Percentiles rank a stretch among this genome's conserved stretches.
Conservation (phyloP, 2,888 invertebrate species). For the Diloba caeruleocephala region DNA sequence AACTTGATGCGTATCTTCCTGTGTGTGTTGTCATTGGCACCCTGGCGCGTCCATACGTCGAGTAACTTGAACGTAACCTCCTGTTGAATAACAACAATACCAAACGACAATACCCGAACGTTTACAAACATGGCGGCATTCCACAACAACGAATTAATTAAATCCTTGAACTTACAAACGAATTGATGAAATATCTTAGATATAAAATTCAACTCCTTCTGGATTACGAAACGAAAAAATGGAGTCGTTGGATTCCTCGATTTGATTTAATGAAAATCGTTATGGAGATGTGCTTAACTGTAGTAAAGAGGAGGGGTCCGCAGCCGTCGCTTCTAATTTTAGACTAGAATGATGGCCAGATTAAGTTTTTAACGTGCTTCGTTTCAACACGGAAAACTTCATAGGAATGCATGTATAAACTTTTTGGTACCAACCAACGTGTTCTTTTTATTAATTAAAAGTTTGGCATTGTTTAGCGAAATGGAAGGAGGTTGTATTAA, state of each 20-base stretch:
- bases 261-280: constrained; percentile 45
- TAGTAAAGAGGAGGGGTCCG: constrained; percentile 38
- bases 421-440: constrained; percentile 34
- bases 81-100: constrained; percentile 26
- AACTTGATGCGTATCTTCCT: constrained; percentile 26
- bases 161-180: constrained; percentile 21
- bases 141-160: constrained; percentile 2
- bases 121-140: constrained; percentile 23
- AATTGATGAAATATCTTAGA: not conserved
- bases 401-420: constrained; percentile 40
- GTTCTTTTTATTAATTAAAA: constrained; percentile 45
- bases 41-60: constrained; percentile 18
- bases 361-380: constrained; percentile 50
- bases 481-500: constrained; percentile 32
- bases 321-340: constrained; percentile 48
- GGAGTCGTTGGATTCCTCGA: constrained; percentile 32
- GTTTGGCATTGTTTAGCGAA: constrained; percentile 29
- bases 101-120: not conserved
- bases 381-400: constrained; percentile 41
- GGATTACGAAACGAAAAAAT: constrained; percentile 19
- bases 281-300: constrained; percentile 50
- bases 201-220: constrained; percentile 7
- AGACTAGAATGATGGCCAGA: constrained; percentile 49
- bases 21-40: constrained; percentile 27
- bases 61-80: constrained; percentile 25